A percentile compares a stretch with the other conserved stretches of the same genome.
Evolutionary conservation across 2,797 vertebrate genomes (phyloP).

Genomic region (Morelia viridis): DNA sequence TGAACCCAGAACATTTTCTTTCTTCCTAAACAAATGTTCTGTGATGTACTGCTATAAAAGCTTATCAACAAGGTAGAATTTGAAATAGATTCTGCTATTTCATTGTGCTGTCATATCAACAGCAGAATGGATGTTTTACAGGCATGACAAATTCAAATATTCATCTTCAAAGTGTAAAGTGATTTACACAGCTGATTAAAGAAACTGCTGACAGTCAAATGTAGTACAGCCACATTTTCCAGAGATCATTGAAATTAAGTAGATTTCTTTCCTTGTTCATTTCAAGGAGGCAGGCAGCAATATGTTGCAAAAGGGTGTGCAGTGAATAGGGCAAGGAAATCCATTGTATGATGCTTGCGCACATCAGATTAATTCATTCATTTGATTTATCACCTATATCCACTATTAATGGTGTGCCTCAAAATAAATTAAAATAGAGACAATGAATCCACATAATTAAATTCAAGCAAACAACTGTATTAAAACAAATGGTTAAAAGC

Average conservation of each 20-base stretch:
- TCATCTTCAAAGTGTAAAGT: not conserved
- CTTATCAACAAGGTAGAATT: not conserved
- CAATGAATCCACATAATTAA: not conserved
- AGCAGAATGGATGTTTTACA: not conserved
- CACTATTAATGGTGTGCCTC: not conserved
- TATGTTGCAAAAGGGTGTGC: not conserved
- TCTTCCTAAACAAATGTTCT: not conserved
- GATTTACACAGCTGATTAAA: not conserved
- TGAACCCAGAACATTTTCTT: not conserved
- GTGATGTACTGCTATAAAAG: not conserved
- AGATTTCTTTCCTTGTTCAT: not conserved
- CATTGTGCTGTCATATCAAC: not conserved
- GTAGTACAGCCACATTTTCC: not conserved
- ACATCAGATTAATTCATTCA: not conserved
- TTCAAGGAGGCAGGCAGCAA: not conserved
- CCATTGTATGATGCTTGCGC: not conserved
- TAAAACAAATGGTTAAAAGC: not conserved
- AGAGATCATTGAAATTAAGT: not conserved
- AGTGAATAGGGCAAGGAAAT: not conserved
- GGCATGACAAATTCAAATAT: constrained; percentile 6
- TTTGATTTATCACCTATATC: not conserved
- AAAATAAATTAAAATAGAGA: not conserved
- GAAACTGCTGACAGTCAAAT: not conserved
- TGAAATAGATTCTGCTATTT: not conserved
- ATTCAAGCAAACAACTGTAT: not conserved